These are phyloP conservation scores for Momotus momota DNA, from an alignment of 2,797 vertebrate species.

Conservation along the genomic window DNA sequence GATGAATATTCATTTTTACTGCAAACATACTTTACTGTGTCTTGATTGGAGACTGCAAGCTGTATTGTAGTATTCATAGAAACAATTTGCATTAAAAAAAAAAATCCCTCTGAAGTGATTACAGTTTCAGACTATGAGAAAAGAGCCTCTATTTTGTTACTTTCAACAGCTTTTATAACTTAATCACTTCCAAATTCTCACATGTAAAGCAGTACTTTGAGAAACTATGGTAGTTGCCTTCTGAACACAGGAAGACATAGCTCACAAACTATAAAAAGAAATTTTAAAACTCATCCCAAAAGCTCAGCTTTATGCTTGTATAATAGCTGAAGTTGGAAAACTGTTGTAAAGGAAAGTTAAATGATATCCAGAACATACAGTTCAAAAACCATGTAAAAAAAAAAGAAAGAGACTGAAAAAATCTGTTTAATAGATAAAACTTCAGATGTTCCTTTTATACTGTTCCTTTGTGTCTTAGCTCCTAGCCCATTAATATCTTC, in stretches of 20 bases:
- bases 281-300: not conserved
- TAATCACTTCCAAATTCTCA: conserved; percentile 6
- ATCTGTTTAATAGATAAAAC: conserved; percentile 8
- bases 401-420: not conserved
- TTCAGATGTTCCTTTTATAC: not conserved
- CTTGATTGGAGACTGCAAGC: not conserved
- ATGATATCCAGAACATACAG: not conserved
- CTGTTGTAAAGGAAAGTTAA: not conserved
- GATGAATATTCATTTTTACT: not conserved
- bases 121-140: not conserved
- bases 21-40: not conserved
- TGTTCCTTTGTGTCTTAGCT: not conserved
- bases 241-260: not conserved
- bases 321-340: not conserved
- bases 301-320: not conserved
- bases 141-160: not conserved
- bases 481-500: not conserved
- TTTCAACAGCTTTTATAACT: not conserved
- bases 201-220: not conserved
- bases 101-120: not conserved
- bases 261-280: not conserved
- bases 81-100: not conserved
- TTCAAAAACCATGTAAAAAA: not conserved
- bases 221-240: not conserved
- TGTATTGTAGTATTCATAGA: not conserved